These are phyloP conservation scores for Callionymus lyra DNA, from an alignment of 2,113 vertebrate species.

Conservation along the genomic window DNA sequence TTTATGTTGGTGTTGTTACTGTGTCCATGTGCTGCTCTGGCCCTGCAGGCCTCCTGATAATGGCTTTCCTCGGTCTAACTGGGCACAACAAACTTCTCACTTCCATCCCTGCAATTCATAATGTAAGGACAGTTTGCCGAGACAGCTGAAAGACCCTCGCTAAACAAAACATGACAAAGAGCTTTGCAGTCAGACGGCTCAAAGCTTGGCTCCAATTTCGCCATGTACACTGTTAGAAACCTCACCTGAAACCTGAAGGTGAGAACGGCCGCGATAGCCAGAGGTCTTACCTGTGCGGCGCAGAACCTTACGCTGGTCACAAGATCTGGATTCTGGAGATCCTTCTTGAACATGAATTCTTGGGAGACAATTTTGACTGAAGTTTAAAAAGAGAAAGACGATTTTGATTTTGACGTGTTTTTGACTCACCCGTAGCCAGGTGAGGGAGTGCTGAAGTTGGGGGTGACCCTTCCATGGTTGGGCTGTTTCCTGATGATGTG, in stretches of 20 bases:
- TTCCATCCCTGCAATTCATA: conserved; percentile 3
- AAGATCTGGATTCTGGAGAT: conserved; percentile 53
- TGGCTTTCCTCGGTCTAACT: conserved; percentile 8
- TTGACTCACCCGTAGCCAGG: conserved; percentile 58
- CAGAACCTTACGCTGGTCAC: conserved; percentile 76
- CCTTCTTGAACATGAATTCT: conserved; percentile 37
- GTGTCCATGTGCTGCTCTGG: conserved; percentile 7
- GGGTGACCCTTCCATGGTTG: conserved; percentile 70
- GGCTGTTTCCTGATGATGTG: conserved; percentile 86
- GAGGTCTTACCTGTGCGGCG: conserved; percentile 78
- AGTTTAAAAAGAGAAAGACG: neutral
- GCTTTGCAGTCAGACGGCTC: conserved; percentile 12
- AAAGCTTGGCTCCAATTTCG: conserved; percentile 21
- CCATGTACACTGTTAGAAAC: conserved; percentile 2
- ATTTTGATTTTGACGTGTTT: neutral
- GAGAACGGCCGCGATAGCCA: conserved; percentile 25
- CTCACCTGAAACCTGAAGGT: conserved; percentile 18
- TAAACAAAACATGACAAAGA: conserved; percentile 16
- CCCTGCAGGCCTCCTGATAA: conserved; percentile 21
- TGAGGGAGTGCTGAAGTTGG: conserved; percentile 37
- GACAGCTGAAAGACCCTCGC: conserved; percentile 4
- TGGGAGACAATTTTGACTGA: neutral
- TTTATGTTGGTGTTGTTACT: conserved; percentile 24
- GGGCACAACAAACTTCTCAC: conserved; percentile 8
- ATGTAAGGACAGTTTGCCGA: conserved; percentile 18